A percentile compares a stretch with the other conserved stretches of the same genome.
phyloP scores from a whole-genome alignment of 2,113 vertebrate species.

The Aspiorhynchus laticeps region DNA sequence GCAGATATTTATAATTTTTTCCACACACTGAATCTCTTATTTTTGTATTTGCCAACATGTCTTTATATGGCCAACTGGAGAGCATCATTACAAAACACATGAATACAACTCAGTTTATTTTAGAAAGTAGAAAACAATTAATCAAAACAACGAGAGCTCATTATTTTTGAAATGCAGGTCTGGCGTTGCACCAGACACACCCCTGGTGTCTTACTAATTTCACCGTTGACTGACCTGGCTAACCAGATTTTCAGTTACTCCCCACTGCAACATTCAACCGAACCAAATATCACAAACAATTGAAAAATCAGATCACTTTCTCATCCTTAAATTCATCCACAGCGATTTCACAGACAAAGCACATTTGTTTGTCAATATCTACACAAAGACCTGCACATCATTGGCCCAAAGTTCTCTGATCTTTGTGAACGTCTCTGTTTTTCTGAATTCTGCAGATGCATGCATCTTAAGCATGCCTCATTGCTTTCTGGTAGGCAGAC shows the following conservation, averaged over 20 bases:
- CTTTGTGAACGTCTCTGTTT: background rate
- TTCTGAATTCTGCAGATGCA: background rate
- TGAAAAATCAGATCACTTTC: slow-evolving; percentile 46
- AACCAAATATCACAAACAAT: slow-evolving; percentile 61
- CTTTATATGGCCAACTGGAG: slow-evolving; percentile 15
- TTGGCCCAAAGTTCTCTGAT: background rate
- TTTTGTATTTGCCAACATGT: slow-evolving; percentile 3
- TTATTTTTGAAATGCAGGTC: slow-evolving; percentile 48
- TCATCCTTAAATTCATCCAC: slow-evolving; percentile 6
- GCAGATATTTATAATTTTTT: background rate
- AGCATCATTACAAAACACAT: slow-evolving; percentile 52
- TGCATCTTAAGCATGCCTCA: background rate
- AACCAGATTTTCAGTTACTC: slow-evolving; percentile 61
- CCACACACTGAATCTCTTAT: background rate
- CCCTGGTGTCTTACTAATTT: slow-evolving; percentile 67
- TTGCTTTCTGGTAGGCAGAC: slow-evolving; percentile 32
- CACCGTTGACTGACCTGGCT: slow-evolving; percentile 67
- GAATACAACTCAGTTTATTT: slow-evolving; percentile 49
- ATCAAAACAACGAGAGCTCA: slow-evolving; percentile 49
- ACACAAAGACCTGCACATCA: background rate
- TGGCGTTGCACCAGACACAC: slow-evolving; percentile 55
- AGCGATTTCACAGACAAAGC: background rate
- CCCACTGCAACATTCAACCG: slow-evolving; percentile 51
- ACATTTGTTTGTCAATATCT: background rate
- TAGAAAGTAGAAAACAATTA: slow-evolving; percentile 17